These are phyloP conservation scores for Glaucidium brasilianum DNA, from an alignment of 2,113 vertebrate genomes.

Conservation along the genomic window DNA sequence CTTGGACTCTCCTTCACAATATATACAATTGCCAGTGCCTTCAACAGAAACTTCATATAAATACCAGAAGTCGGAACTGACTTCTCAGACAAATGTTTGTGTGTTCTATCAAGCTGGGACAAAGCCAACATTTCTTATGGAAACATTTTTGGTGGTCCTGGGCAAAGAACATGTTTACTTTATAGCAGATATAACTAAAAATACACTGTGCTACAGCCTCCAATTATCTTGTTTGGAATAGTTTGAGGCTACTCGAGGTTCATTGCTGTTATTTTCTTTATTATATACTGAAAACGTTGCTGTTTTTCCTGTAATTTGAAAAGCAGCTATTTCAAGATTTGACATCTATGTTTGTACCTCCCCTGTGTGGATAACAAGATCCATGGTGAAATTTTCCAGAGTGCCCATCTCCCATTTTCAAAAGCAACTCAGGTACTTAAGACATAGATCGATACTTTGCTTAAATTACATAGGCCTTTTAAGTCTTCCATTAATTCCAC, in stretches of 20 bases:
- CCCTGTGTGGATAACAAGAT: neutral
- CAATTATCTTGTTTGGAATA: conserved; percentile 35
- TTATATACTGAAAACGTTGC: neutral
- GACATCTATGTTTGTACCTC: conserved; percentile 37
- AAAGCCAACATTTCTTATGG: conserved; percentile 23
- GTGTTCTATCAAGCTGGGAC: neutral
- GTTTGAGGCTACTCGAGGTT: neutral
- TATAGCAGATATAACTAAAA: conserved; percentile 60
- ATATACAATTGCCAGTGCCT: conserved; percentile 1
- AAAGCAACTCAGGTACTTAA: neutral
- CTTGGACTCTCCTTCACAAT: neutral
- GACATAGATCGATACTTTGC: neutral
- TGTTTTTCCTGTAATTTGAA: conserved; percentile 47
- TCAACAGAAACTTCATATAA: conserved; percentile 3
- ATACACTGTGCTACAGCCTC: conserved; percentile 27
- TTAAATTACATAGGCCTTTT: neutral
- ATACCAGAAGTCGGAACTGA: conserved; percentile 16
- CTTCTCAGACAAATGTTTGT: conserved; percentile 48
- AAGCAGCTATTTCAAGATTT: conserved; percentile 24
- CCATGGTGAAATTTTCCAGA: conserved; percentile 28
- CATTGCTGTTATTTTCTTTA: conserved; percentile 40
- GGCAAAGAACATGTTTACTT: conserved; percentile 52
- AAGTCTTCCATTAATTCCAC: neutral
- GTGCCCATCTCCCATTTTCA: neutral
- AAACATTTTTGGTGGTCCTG: conserved; percentile 51